Percentiles rank a stretch among this genome's conserved stretches.
Conservation (phyloP, 1,140 invertebrate genomes). For the Drosophila tsacasi region DNA sequence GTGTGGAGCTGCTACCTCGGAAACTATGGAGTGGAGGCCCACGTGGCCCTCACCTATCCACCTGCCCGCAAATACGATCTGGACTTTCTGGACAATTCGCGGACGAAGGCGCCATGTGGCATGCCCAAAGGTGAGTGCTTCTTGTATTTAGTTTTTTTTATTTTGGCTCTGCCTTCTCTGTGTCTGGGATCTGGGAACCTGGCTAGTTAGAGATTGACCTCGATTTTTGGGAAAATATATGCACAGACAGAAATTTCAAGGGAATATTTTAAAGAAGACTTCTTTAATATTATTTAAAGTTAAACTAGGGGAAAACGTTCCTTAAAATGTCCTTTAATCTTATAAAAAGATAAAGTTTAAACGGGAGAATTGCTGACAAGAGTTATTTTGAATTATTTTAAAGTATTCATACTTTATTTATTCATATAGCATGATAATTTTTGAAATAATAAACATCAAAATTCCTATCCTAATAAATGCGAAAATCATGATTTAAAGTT, state of each 20-base stretch:
- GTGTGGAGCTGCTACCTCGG: conserved; percentile 52
- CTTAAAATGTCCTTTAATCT: background rate
- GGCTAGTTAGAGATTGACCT: conserved; percentile 16
- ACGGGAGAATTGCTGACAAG: background rate
- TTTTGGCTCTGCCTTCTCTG: conserved; percentile 13
- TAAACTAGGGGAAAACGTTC: background rate
- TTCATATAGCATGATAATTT: background rate
- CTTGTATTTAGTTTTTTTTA: background rate
- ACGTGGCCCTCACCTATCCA: conserved; percentile 95
- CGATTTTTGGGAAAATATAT: conserved; percentile 3
- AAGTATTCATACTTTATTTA: background rate
- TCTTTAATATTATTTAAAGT: background rate
- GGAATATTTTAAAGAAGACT: background rate
- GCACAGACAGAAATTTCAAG: conserved; percentile 2
- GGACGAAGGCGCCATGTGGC: conserved; percentile 96
- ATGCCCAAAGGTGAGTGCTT: conserved; percentile 95
- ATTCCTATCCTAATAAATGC: background rate
- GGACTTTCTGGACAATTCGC: conserved; percentile 96
- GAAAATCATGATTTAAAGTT: background rate
- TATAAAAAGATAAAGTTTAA: background rate
- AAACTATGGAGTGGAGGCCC: conserved; percentile 85
- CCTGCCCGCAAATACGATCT: conserved; percentile 94
- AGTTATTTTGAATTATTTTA: background rate
- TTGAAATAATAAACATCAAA: background rate
- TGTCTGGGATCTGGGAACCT: conserved; percentile 21